Evolutionary conservation across 64 coral and sea anemone genomes (phyloP), one percentile per base, ranked within the genome.

Genomic region (Pachyseris speciosa): DNA sequence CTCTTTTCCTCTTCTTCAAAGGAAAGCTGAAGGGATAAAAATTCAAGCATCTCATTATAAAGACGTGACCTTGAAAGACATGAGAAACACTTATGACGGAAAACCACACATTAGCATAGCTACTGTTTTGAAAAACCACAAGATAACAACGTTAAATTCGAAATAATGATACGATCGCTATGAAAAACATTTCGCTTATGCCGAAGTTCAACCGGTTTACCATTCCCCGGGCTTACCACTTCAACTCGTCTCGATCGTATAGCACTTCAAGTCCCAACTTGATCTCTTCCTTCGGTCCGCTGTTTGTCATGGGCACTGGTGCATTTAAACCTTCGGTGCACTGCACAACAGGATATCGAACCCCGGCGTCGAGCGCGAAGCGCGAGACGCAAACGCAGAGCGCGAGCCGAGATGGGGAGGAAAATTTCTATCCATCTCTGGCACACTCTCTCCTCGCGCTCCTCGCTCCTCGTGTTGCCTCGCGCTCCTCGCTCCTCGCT

Each of bases 1-100:
- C 97, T 40, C 69, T 90, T 99, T 44, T 99, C 97, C 50, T 95
- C 84, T 53, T 99, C 97, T 73, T 92, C 94, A 37, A 76, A 68
- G 31, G 97, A 90, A 2, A 99, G 90, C 97, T 99, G 60, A 52
- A 69, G 78, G 39, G 26, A 26, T 69, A 7, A 31, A 8, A 34
- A 79, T 22, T 28, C 15, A 9, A 70, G 41, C 47, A 30, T 51
- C 40, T 31, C 31, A 48, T 41, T 1, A 28, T 5, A 20, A 36
- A 3, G 37, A 38, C 43, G 29, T 69, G 77, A 87, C 37, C 39
- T 52, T 76, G 31, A 53, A 91, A 32, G 49, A 31, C 28, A 87
- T 55, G 6, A 26, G 26, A 55, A 42, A 68, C 25, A 43, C 28
- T 87, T 12, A 67, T 1, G 7, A 55, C 47, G 52, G 44, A 72